Evolutionary conservation across 2,888 invertebrate genomes (phyloP).

Genomic region (Pteria penguin): DNA sequence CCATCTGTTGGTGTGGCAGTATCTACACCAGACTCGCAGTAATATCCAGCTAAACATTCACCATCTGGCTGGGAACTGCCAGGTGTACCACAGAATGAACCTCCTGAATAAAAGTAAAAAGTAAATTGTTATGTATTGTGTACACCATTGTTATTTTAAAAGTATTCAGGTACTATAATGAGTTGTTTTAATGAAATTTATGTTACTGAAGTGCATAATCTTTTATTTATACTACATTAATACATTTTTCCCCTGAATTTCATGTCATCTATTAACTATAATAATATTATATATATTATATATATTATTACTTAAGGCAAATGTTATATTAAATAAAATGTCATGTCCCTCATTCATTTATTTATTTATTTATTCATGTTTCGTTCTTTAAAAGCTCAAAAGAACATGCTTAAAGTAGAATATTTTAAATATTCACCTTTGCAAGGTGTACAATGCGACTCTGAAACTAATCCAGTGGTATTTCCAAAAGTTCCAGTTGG

Average conservation of each 20-base stretch:
- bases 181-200: too few relatives aligned
- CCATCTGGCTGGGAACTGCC: constrained; percentile 70
- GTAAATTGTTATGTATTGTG: too few relatives aligned
- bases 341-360: not conserved
- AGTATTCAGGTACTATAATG: too few relatives aligned
- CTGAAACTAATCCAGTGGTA: constrained; percentile 66
- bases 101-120: too few relatives aligned
- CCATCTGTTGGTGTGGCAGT: constrained; percentile 63
- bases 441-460: constrained; percentile 73
- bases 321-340: too few relatives aligned
- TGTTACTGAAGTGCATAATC: too few relatives aligned
- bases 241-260: too few relatives aligned
- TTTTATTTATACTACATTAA: too few relatives aligned
- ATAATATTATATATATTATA: too few relatives aligned
- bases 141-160: too few relatives aligned
- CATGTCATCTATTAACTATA: too few relatives aligned
- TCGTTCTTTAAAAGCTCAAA: not conserved
- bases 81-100: constrained; percentile 72
- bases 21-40: constrained; percentile 71
- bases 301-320: too few relatives aligned
- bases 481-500: constrained; percentile 75
- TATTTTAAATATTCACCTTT: constrained; percentile 71
- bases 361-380: not conserved
- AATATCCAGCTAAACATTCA: constrained; percentile 67
- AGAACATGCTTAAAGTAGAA: not conserved